These are phyloP conservation scores for Plagodis dolabraria DNA, from an alignment of 2,888 invertebrate species.

Conservation along the genomic window DNA sequence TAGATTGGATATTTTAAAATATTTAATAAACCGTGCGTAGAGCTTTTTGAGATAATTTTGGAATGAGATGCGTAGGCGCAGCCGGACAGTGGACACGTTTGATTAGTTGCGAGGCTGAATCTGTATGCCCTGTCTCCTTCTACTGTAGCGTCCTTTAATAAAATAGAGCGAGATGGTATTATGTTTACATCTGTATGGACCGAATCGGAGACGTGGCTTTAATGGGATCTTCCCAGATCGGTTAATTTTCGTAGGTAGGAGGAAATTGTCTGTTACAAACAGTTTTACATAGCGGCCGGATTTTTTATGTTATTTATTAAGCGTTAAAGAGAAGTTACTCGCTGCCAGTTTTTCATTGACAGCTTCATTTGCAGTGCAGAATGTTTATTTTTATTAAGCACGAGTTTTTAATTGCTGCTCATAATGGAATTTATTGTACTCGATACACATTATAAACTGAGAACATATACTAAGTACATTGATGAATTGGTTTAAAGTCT, in stretches of 20 bases:
- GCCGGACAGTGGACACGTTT: slow-evolving; percentile 79
- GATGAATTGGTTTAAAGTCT: neutral
- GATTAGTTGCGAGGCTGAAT: slow-evolving; percentile 76
- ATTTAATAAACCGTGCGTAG: slow-evolving; percentile 18
- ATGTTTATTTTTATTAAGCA: slow-evolving; percentile 25
- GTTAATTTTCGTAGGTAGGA: slow-evolving; percentile 78
- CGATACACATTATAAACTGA: too few relatives aligned
- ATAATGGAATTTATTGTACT: slow-evolving; percentile 17
- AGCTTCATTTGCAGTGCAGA: slow-evolving; percentile 34
- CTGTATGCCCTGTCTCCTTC: slow-evolving; percentile 65
- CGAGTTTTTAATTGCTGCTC: slow-evolving; percentile 27
- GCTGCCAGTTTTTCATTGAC: slow-evolving; percentile 38
- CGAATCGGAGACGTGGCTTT: slow-evolving; percentile 74
- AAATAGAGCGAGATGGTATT: slow-evolving; percentile 58
- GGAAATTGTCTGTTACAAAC: slow-evolving; percentile 63
- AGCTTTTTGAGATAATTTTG: slow-evolving; percentile 52
- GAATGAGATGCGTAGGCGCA: slow-evolving; percentile 68
- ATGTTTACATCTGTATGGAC: slow-evolving; percentile 74
- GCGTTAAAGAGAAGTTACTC: slow-evolving; percentile 37
- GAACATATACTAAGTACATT: too few relatives aligned
- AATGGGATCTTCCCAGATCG: slow-evolving; percentile 77
- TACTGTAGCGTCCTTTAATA: slow-evolving; percentile 25
- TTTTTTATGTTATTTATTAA: slow-evolving; percentile 69
- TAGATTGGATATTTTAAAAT: slow-evolving; percentile 15
- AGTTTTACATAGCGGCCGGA: slow-evolving; percentile 65